Conservation (phyloP, 2,113 vertebrate genomes). For the Petaurus breviceps region DNA sequence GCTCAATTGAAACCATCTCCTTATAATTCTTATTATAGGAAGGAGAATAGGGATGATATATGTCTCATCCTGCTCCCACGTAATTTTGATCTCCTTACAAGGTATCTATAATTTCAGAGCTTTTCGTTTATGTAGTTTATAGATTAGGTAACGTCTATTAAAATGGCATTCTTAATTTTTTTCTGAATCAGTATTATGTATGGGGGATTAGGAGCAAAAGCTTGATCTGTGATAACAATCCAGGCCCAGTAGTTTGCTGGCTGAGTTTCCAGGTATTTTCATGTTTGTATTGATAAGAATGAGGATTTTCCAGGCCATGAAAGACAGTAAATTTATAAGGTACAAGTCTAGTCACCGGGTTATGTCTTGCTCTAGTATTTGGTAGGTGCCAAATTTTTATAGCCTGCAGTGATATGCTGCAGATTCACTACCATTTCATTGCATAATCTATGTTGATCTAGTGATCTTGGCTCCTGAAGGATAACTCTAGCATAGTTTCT, state of each 20-base stretch:
- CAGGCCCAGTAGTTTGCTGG: not conserved
- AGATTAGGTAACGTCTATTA: not conserved
- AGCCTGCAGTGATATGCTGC: not conserved
- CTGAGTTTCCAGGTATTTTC: not conserved
- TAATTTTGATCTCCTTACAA: not conserved
- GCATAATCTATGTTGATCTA: not conserved
- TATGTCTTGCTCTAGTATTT: not conserved
- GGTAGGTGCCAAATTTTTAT: not conserved
- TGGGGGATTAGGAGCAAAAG: not conserved
- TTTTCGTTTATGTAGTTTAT: not conserved
- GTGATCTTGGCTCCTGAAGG: not conserved
- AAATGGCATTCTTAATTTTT: not conserved
- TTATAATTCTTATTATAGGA: not conserved
- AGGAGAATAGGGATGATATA: not conserved
- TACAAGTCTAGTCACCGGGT: not conserved
- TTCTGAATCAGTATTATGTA: not conserved
- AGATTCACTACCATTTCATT: not conserved
- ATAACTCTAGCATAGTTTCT: not conserved
- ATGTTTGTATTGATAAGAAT: not conserved
- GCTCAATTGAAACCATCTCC: not conserved
- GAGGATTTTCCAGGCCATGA: not conserved
- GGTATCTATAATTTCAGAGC: not conserved
- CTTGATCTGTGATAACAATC: not conserved
- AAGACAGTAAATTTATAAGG: not conserved
- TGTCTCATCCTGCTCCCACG: not conserved